Evolutionary conservation across 2,113 vertebrate genomes (phyloP).

Genomic region (Urocolius indicus): DNA sequence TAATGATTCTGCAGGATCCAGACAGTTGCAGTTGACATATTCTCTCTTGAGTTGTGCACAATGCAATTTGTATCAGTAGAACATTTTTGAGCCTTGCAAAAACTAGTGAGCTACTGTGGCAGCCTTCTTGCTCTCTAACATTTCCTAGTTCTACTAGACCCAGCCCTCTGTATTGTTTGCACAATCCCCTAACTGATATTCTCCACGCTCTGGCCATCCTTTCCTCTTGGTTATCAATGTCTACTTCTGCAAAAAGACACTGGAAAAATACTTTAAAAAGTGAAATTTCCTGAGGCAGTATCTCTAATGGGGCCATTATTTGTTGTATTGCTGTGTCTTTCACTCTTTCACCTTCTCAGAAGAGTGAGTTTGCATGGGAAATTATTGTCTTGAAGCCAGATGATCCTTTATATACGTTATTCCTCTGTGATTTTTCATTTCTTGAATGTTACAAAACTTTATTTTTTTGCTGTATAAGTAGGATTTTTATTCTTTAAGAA

Average conservation of each 20-base stretch:
- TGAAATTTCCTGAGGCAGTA: neutral
- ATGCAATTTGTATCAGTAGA: neutral
- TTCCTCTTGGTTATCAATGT: slow-evolving; percentile 33
- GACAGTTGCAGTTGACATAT: neutral
- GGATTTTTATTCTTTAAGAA: neutral
- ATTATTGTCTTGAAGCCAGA: neutral
- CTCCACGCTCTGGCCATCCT: neutral
- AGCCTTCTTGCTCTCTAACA: neutral
- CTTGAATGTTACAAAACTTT: neutral
- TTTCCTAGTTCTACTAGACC: neutral
- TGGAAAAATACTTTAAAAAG: slow-evolving; percentile 26
- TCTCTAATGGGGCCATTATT: neutral
- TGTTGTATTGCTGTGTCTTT: neutral
- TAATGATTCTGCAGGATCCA: neutral
- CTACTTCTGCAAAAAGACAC: neutral
- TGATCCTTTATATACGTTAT: neutral
- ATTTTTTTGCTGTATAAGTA: neutral
- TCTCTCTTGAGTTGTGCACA: neutral
- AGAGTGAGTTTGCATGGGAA: neutral
- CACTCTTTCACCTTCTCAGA: neutral
- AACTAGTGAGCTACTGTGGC: neutral
- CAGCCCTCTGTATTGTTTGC: neutral
- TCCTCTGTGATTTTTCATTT: neutral
- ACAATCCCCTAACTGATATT: neutral
- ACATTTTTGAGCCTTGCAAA: neutral